Base-by-base conservation (phyloP, 2,797 vertebrate genomes). In the Chaetodon trifasciatus region DNA sequence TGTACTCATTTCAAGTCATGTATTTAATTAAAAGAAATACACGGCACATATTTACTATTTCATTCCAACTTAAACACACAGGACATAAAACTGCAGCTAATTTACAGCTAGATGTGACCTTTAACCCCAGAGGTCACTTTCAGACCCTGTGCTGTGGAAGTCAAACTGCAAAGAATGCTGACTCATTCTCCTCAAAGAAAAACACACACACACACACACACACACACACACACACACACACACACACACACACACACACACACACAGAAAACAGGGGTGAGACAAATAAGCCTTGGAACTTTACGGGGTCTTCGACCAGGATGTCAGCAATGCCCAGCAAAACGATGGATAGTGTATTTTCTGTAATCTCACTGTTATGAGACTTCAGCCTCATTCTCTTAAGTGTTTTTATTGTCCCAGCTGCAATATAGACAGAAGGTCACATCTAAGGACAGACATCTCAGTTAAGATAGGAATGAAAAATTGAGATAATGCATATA, bases 161-260 rank as follows among this genome's bases (percentile, higher is more conserved):
- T 86, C 87, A 88, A 46, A 74, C 70, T 56, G 24, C 50, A 83
- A 64, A 88, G 44, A 83, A 79, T 66, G 85, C 90, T 87, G 90
- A 91, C 40, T 89, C 88, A 82, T 74, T 76, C 40, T 78, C 55
- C 69, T 24, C 39, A 76, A 60, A 82, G 35, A 52, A 42, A 68
- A 50, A 67, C 64, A 42, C 67, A 49, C 50, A 65, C 44, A 70
- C 21, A 77, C 70, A 37, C 52, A 49, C 53, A 49, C n/a, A 55
- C 19, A 24, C 40, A 63, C 44, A 53, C 40, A 44, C 39, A 58
- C 35, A 74, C 57, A 52, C 46, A 42, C 50, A 39, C 77, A 62
- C 6, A 39, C 8, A 68, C 16, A 28, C 40, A 55, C 2, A 4
- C 4, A 11, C 21, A 24, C 37, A 68, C 16, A 28, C 40, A 55